phyloP scores from a whole-genome alignment of 1,140 invertebrate species.

The roundworm (Caenorhabditis elegans) region WBcel235 BX284606.5:10002501-10003000 shows the following conservation, averaged over 20 bases:
- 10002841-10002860: no score
- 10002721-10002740: neutral
- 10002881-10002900: no score
- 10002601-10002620: constrained; percentile 42
- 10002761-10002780: constrained; percentile 38
- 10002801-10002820: neutral
- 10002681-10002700: no score
- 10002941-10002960: no score
- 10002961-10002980: no score
- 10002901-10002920: no score
- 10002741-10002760: constrained; percentile 41
- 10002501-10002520: constrained; percentile 1
- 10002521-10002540: neutral
- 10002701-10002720: constrained; percentile 5
- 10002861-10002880: no score
- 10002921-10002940: no score
- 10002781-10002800: constrained; percentile 12
- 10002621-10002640: constrained; percentile 34
- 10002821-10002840: no score
- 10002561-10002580: constrained; percentile 21
- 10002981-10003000: no score
- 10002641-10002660: neutral
- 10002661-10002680: no score
- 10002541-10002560: constrained; percentile 37
- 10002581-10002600: constrained; percentile 35